Percentiles rank a stretch among this genome's conserved stretches.
Evolutionary conservation across 1,140 invertebrate genomes (phyloP).

Genomic region (Papilio polyxenes): DNA sequence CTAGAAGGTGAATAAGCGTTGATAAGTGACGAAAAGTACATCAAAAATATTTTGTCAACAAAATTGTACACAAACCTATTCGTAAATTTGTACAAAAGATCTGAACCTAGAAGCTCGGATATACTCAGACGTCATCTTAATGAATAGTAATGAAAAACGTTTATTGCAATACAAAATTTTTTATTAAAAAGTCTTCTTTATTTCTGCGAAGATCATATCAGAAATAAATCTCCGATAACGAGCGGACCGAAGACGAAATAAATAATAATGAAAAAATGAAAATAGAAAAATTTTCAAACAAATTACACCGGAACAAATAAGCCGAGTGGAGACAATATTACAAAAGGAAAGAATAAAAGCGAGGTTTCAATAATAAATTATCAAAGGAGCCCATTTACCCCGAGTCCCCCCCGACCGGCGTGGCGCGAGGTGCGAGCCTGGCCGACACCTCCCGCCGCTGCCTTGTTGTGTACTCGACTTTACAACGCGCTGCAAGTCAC

Average conservation of each 20-base stretch:
- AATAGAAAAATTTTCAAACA: constrained; percentile 62
- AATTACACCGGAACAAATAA: constrained; percentile 71
- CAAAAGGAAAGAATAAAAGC: constrained; percentile 71
- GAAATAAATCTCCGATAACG: constrained; percentile 43
- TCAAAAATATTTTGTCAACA: background rate
- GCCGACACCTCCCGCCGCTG: constrained; percentile 63
- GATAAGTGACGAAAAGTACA: background rate
- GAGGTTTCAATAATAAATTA: constrained; percentile 78
- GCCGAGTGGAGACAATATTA: constrained; percentile 71
- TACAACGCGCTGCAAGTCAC: constrained; percentile 45
- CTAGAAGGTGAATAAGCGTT: constrained; percentile 34
- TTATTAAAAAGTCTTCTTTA: constrained; percentile 22
- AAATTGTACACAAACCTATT: background rate
- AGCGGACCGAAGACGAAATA: constrained; percentile 37
- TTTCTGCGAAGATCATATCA: constrained; percentile 37
- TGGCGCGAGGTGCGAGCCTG: constrained; percentile 54
- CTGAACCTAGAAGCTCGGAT: background rate
- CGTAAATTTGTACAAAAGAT: background rate
- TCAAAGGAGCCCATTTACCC: constrained; percentile 61
- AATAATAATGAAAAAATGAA: constrained; percentile 47
- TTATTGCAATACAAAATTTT: background rate
- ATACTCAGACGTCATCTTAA: background rate
- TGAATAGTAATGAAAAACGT: background rate
- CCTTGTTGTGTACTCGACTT: constrained; percentile 59
- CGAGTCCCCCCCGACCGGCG: constrained; percentile 46